A percentile compares a stretch with the other conserved stretches of the same genome.
Evolutionary conservation across 2,888 invertebrate species (phyloP).

Genomic region (Ormia ochracea): DNA sequence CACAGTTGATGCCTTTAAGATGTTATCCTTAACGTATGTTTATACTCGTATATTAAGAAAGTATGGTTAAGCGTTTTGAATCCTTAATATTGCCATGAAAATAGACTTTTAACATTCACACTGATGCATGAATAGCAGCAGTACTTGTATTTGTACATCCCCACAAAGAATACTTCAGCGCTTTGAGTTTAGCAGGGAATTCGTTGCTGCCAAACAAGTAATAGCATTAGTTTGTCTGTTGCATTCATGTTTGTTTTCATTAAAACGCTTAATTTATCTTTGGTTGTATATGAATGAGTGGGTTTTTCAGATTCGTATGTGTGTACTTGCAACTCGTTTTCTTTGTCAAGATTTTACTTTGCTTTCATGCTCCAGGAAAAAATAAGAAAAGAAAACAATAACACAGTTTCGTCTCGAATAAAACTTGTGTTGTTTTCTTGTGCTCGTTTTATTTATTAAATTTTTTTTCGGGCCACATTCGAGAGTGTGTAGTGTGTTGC

Average conservation of each 20-base stretch:
- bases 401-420: background rate
- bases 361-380: background rate
- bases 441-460: slow-evolving; percentile 8
- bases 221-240: slow-evolving; percentile 11
- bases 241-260: slow-evolving; percentile 47
- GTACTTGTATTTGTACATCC: background rate
- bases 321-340: background rate
- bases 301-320: background rate
- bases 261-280: slow-evolving; percentile 39
- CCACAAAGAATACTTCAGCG: background rate
- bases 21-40: slow-evolving; percentile 66
- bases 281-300: background rate
- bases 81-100: slow-evolving; percentile 67
- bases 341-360: background rate
- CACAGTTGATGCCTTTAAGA: slow-evolving; percentile 71
- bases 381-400: background rate
- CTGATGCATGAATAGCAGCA: background rate
- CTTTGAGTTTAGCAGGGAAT: background rate
- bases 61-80: slow-evolving; percentile 70
- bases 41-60: slow-evolving; percentile 65
- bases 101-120: slow-evolving; percentile 3
- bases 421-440: background rate
- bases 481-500: too few species aligned
- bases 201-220: background rate
- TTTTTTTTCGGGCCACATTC: background rate